phyloP scores from a whole-genome alignment of 2,797 vertebrate species.

The Lacerta agilis region DNA sequence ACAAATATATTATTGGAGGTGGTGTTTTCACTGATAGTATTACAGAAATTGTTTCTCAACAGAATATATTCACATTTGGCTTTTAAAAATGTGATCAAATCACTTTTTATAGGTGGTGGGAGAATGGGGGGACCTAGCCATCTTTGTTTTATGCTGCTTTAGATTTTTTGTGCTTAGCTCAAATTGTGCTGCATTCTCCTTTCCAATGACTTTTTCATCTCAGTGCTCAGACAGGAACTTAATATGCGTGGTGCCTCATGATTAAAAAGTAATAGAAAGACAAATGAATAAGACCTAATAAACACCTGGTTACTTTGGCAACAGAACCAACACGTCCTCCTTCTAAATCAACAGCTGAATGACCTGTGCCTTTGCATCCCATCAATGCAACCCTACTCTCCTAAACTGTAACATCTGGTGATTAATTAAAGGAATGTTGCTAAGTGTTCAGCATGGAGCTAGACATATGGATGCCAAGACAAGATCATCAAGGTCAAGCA shows the following conservation, averaged over 20 bases:
- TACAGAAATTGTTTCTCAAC: neutral
- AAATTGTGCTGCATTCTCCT: constrained; percentile 23
- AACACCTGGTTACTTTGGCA: constrained; percentile 27
- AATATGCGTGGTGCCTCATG: constrained; percentile 10
- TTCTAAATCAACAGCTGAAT: constrained; percentile 53
- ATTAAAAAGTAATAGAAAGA: neutral
- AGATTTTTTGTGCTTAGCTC: constrained; percentile 43
- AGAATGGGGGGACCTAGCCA: neutral
- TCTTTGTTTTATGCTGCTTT: neutral
- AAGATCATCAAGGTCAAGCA: constrained; percentile 22
- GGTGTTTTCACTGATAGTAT: constrained; percentile 16
- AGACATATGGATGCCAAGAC: constrained; percentile 14
- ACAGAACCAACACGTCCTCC: constrained; percentile 55
- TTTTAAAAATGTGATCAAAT: neutral
- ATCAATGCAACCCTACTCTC: constrained; percentile 8
- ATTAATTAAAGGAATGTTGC: constrained; percentile 32
- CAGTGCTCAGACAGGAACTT: constrained; percentile 43
- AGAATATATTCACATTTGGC: constrained; percentile 6
- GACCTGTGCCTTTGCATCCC: constrained; percentile 42
- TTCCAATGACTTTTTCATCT: constrained; percentile 38
- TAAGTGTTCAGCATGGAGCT: constrained; percentile 22
- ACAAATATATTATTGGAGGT: constrained; percentile 13
- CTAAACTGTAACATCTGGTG: constrained; percentile 48
- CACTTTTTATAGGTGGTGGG: neutral
- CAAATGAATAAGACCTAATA: neutral